These are phyloP conservation scores for Todiramphus saurophagus DNA, from an alignment of 2,113 vertebrate species.

Conservation along the genomic window DNA sequence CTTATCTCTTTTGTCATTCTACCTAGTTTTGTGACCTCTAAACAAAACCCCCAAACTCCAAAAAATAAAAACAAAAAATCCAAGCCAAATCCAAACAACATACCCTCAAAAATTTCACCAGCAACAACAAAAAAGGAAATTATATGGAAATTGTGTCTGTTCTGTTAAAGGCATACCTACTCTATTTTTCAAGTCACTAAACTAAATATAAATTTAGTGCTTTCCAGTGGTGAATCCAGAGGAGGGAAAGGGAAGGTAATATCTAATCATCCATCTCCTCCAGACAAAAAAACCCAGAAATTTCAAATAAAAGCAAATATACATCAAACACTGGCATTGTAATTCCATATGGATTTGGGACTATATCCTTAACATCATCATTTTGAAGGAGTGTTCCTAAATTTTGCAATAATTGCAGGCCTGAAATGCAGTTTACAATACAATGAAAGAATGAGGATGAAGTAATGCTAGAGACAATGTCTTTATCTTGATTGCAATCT, in stretches of 20 bases:
- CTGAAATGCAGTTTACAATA: not conserved
- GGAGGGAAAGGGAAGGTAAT: not conserved
- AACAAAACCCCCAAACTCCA: not conserved
- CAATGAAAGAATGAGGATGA: not conserved
- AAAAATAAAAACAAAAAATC: too few species aligned
- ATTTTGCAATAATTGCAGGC: not conserved
- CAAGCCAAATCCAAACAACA: not conserved
- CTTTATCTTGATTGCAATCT: not conserved
- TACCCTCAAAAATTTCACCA: not conserved
- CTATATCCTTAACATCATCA: not conserved
- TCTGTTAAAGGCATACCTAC: not conserved
- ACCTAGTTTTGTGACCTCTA: not conserved
- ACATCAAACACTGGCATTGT: not conserved
- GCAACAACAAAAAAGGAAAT: not conserved
- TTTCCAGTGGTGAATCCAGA: not conserved
- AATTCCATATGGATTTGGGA: not conserved
- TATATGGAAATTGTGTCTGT: not conserved
- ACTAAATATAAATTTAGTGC: not conserved
- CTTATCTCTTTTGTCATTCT: not conserved
- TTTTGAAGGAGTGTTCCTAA: not conserved
- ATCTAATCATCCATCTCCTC: not conserved
- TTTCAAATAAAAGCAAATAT: not conserved
- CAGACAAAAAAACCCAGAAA: not conserved
- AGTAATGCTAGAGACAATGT: not conserved
- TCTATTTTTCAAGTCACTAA: not conserved